These are phyloP conservation scores for Drosophila paranaensis DNA, from an alignment of 2,888 invertebrate species.

Conservation along the genomic window DNA sequence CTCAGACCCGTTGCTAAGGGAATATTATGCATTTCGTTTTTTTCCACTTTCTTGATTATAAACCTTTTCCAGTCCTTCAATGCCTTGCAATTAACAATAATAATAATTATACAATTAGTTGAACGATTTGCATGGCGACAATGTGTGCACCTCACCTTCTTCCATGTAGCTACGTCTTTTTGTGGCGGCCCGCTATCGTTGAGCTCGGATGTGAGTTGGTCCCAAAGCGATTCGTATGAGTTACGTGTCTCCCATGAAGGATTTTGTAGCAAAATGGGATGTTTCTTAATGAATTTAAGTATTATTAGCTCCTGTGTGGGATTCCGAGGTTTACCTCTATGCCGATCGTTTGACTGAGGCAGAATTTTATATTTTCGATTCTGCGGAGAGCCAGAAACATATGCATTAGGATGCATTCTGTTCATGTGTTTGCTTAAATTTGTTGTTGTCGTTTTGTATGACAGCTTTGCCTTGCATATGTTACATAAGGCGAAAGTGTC, in stretches of 20 bases:
- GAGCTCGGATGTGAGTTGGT: constrained; percentile 53
- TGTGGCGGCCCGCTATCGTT: constrained; percentile 59
- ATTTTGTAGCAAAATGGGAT: constrained; percentile 59
- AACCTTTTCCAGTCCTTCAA: constrained; percentile 71
- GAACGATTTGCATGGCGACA: not conserved
- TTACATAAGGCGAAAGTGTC: constrained; percentile 68
- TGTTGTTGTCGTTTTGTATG: constrained; percentile 69
- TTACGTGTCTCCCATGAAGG: constrained; percentile 64
- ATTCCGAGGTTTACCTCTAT: constrained; percentile 62
- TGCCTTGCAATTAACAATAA: constrained; percentile 42
- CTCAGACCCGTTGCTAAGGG: constrained; percentile 62
- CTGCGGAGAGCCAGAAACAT: constrained; percentile 23
- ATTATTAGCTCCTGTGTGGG: constrained; percentile 56
- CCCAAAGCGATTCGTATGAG: constrained; percentile 58
- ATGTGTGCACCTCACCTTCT: constrained; percentile 41
- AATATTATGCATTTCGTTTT: constrained; percentile 65
- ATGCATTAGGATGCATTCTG: constrained; percentile 61
- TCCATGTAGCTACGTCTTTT: constrained; percentile 65
- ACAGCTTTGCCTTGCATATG: constrained; percentile 66
- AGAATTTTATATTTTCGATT: constrained; percentile 51
- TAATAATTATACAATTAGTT: not conserved
- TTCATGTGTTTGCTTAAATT: constrained; percentile 70
- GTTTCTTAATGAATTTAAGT: constrained; percentile 61
- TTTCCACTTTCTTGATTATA: constrained; percentile 65
- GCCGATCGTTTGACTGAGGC: constrained; percentile 46